Evolutionary conservation across 2,888 invertebrate species (phyloP), one percentile per base, ranked within the genome.

Genomic region (Eupsilia transversa): DNA sequence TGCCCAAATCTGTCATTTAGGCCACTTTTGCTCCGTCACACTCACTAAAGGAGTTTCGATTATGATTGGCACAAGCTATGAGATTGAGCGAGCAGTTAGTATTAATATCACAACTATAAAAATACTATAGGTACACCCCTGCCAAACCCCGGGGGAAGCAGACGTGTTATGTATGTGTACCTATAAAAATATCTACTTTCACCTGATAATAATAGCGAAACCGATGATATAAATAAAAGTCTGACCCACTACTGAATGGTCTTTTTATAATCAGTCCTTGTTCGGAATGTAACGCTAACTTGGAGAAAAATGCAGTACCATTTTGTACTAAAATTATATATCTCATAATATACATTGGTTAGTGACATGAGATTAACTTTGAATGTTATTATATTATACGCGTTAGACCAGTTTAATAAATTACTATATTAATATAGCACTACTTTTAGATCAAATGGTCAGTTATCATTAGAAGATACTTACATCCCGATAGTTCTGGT

Each of bases 51-150:
- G 14, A 54, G 41, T 61, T 79, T 60, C 30, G 38, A 56, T 41
- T 60, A 56, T 57, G 7, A 74, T 84, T 84, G 80, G 84, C 80
- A 81, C 84, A 81, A 84, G 81, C 84, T 74, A 67, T 72, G 66
- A 84, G 56, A 74, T 73, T 74, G 75, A 83, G 80, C 74, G 81
- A 74, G 49, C 57, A 57, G 27, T 65, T 56, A 43, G 10, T 63
- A 56, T 35, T 69, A 66, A 64, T 56, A 65, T 65, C 64, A 65
- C 33, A 56, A 3, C 17, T 33, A n/a, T 56, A 35, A 46, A n/a
- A 67, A 72, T 79, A 79, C 14, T 54, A 7, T 56, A 56, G 20
- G 30, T 56, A 56, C 52, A 54, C 56, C 7, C 30, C 56, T 56
- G 56, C 20, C 7, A 9, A 17, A 30, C 17, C 20, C 9, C 17